Evolutionary conservation across 2,113 vertebrate species (phyloP), one percentile per base, ranked within the genome.

Genomic region (Nibea coibor): DNA sequence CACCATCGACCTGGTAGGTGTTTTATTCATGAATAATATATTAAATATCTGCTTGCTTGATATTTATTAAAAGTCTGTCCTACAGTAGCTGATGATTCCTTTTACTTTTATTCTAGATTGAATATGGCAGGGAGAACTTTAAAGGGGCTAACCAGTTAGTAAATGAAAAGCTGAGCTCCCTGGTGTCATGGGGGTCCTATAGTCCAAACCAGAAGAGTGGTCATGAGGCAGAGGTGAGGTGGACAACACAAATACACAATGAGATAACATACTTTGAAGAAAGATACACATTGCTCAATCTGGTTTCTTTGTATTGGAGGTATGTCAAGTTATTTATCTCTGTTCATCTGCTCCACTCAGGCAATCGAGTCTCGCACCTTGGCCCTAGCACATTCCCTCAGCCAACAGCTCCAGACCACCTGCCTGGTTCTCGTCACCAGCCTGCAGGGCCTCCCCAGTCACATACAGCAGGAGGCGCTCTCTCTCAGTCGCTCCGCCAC

Each of bases 401-500:
- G 95, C 20, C 96, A 96, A 81, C 97, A 97, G 93, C 96, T 99
- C 47, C 97, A 98, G 93, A 96, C 96, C 54, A 97, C 97, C 4
- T 98, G 96, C 86, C 85, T 96, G 72, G 95, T 93, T 8, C 89
- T 99, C 5, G 89, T 96, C 61, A 95, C 95, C 28, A 92, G 89
- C 54, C 75, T 97, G 78, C 96, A 97, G 45, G 97, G 96, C 0
- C 90, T 99, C 61, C 98, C 98, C 15, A 94, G 95, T 87, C 92
- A 96, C 78, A 83, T 98, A 83, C 97, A 98, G 87, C 95, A 96
- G 76, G 96, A 97, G 88, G 95, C 91, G 54, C 92, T 93, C 45
- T 93, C 90, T 22, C 58, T 97, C 82, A 91, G 93, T 35, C 87
- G 87, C 78, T 94, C 95, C 0, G 97, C 97, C 58, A 87, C 93